A percentile compares a stretch with the other conserved stretches of the same genome.
These are phyloP conservation scores for Variabilichromis moorii DNA, from an alignment of 2,113 vertebrate species.

Conservation along the genomic window DNA sequence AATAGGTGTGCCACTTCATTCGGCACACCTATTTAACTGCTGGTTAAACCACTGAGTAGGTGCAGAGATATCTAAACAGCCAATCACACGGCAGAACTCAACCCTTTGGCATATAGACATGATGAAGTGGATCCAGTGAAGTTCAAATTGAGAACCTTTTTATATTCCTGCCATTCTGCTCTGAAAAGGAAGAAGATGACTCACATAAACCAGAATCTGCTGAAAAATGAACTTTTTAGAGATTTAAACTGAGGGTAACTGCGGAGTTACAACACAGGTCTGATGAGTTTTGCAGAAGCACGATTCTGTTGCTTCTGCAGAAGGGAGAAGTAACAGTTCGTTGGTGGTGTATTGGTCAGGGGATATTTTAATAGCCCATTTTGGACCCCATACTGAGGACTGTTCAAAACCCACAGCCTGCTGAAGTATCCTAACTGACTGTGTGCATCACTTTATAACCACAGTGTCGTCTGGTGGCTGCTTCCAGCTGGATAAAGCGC, in stretches of 20 bases:
- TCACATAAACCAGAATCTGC: accelerated
- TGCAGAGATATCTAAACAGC: not conserved
- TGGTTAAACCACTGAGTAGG: accelerated
- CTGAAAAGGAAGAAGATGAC: not conserved
- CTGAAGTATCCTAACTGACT: accelerated
- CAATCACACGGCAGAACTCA: not conserved
- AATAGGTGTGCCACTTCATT: accelerated
- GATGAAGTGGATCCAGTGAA: not conserved
- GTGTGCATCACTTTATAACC: accelerated
- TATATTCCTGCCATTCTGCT: not conserved
- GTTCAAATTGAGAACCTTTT: not conserved
- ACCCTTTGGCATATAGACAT: accelerated
- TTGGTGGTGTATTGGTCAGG: not conserved
- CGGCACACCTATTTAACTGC: accelerated
- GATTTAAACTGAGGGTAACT: not conserved
- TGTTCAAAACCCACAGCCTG: accelerated
- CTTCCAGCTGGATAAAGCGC: accelerated
- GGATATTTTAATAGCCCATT: not conserved
- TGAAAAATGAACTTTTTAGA: accelerated
- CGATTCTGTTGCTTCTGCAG: not conserved
- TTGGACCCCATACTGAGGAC: not conserved
- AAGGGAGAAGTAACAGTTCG: accelerated
- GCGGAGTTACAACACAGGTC: accelerated
- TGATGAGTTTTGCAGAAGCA: not conserved
- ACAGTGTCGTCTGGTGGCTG: accelerated